Evolutionary conservation across 2,797 vertebrate genomes (phyloP), one percentile per base, ranked within the genome.

Genomic region (Protosalanx chinensis): DNA sequence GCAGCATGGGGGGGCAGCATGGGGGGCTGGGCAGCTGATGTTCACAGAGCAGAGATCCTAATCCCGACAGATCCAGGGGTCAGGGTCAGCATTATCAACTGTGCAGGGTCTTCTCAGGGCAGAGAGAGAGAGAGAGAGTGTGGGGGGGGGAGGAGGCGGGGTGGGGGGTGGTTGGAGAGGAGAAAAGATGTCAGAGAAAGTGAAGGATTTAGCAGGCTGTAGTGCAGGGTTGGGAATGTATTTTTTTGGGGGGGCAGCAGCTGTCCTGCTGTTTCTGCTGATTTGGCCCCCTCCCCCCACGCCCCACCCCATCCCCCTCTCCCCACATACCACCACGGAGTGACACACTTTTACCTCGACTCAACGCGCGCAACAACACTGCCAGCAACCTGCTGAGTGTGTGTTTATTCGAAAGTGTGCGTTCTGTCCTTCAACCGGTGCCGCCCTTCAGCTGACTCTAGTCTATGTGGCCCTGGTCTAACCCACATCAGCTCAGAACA

Each of bases 371-470:
- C 72, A 46, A 46, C 82, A 46, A 70, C 77, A 69, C 76, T 1
- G 53, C 79, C 80, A 69, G 78, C 83, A 76, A 79, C 79, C 73
- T 73, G 23, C 72, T 5, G 71, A 72, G 81, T 82, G 82, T 81
- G 81, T 66, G 79, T 67, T 66, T 32, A n/a, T 37, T 23, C 16
- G 37, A 30, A 58, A 5, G 20, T 70, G 41, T 62, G 57, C 16
- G 32, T 69, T 51, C 5, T 64, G 59, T 84, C 82, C 85, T 85
- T 85, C 77, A 79, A 70, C 72, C 72, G 81, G 85, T 68, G 58
- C 76, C 18, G 83, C 80, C 84, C 85, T 89, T 87, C 82, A 84
- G 27, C 75, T 73, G 72, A 80, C 57, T 81, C 72, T 69, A 66
- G 69, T 77, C 23, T n/a, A 67, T 72, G 71, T 76, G 71, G 77